Evolutionary conservation across 2,888 invertebrate genomes (phyloP), one percentile per base, ranked within the genome.

Genomic region (Heliconius ismenius): DNA sequence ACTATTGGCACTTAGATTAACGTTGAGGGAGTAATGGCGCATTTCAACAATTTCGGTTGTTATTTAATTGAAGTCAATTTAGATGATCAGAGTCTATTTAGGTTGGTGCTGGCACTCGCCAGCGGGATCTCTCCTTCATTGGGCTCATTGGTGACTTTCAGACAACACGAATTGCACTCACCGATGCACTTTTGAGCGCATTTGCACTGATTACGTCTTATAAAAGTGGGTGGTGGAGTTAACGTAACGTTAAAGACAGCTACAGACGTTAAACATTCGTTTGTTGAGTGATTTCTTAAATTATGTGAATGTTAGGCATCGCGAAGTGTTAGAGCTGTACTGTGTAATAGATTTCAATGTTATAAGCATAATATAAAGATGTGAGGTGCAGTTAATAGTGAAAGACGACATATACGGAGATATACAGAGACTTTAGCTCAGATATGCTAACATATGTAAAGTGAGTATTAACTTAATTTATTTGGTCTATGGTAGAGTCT

Each of bases 1-100:
- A 89, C 92, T 94, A 94, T 94, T 92, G 93, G 93, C 93, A 93
- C 92, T 93, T 93, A 94, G 94, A 94, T 94, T 93, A 94, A 88
- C 91, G 91, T 84, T 87, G 94, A 93, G 94, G 93, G 94, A 92
- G 94, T 92, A 92, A 94, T 93, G 93, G 93, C 93, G 93, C 93
- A 93, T 94, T 94, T 93, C 93, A 94, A 93, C 94, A 93, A 94
- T 93, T 94, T 94, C 93, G 93, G 94, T 94, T 93, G 94, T 94
- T 94, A 94, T 94, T 94, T 94, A 94, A 94, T 94, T 94, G 94
- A 94, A 94, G 93, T 93, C 94, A 94, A 94, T 94, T 94, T 93
- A 94, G 93, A 94, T 93, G 94, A 94, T 94, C 94, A 94, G 93
- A 94, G 93, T 94, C 94, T 94, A 94, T 94, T 94, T 93, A 93